phyloP scores from a whole-genome alignment of 2,797 vertebrate species.

The Enteromius treurensis region DNA sequence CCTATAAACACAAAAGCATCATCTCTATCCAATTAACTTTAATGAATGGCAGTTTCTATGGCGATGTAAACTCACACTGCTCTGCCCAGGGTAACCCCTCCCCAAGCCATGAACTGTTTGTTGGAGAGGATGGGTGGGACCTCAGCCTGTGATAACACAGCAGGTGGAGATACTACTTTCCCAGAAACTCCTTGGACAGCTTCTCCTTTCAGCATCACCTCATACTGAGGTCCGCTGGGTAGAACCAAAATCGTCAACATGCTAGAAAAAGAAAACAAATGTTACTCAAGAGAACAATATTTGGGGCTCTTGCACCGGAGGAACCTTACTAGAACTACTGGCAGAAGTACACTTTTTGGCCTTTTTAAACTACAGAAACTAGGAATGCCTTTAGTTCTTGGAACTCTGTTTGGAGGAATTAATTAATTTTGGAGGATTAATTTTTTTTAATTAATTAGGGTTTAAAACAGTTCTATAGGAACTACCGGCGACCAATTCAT shows the following conservation, averaged over 20 bases:
- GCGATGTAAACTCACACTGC: slow-evolving; percentile 84
- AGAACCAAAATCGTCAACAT: slow-evolving; percentile 90
- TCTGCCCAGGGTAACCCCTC: slow-evolving; percentile 88
- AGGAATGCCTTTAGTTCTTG: background rate
- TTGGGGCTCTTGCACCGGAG: background rate
- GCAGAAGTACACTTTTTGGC: background rate
- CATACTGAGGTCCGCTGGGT: slow-evolving; percentile 93
- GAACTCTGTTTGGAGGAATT: no score
- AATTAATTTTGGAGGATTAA: no score
- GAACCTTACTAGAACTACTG: background rate
- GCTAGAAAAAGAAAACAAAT: slow-evolving; percentile 71
- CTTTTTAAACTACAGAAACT: background rate
- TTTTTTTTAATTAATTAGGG: no score
- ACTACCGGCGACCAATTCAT: background rate
- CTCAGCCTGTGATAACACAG: slow-evolving; percentile 64
- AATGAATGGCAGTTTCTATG: background rate
- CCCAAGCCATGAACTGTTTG: slow-evolving; percentile 94
- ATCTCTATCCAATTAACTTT: background rate
- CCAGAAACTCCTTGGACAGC: slow-evolving; percentile 61
- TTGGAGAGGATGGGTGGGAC: slow-evolving; percentile 92
- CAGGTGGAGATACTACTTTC: slow-evolving; percentile 61
- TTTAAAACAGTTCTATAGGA: background rate
- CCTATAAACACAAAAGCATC: slow-evolving; percentile 71
- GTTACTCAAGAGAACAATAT: background rate
- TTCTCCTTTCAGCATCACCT: slow-evolving; percentile 87